Percentiles rank a stretch among this genome's conserved stretches.
Conservation (phyloP, 2,888 invertebrate genomes). For the Sesia apiformis region DNA sequence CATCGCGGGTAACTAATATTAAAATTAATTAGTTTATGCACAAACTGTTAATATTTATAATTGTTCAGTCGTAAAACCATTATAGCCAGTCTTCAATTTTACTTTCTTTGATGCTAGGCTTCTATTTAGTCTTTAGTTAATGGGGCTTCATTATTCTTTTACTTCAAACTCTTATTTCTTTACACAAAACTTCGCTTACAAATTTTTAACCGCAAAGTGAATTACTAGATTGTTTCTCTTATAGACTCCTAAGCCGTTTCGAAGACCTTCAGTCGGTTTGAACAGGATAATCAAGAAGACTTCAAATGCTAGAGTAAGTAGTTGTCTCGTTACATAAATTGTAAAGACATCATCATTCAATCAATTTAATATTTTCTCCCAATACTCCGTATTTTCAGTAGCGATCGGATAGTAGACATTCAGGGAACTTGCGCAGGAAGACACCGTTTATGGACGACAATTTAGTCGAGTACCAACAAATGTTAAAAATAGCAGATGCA, state of each 20-base stretch:
- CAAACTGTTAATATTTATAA: too few relatives aligned
- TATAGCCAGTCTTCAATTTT: too few relatives aligned
- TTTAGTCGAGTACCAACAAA: conserved; percentile 77
- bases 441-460: conserved; percentile 82
- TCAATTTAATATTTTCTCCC: background rate
- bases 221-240: too few relatives aligned
- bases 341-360: background rate
- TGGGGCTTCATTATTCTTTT: too few relatives aligned
- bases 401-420: conserved; percentile 61
- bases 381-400: conserved; percentile 40
- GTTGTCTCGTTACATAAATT: background rate
- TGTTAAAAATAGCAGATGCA: conserved; percentile 79
- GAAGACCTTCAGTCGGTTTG: conserved; percentile 61
- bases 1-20: conserved; percentile 48
- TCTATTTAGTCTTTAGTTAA: too few relatives aligned
- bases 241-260: conserved; percentile 35
- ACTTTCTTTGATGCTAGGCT: too few relatives aligned
- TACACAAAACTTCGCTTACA: too few relatives aligned
- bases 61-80: too few relatives aligned
- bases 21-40: too few relatives aligned
- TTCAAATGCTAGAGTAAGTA: conserved; percentile 12
- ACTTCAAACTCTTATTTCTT: too few relatives aligned
- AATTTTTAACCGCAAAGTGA: too few relatives aligned
- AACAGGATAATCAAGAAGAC: conserved; percentile 52
- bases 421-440: conserved; percentile 54